Evolutionary conservation across 2,113 vertebrate genomes (phyloP).

Genomic region (Pangasianodon hypophthalmus): DNA sequence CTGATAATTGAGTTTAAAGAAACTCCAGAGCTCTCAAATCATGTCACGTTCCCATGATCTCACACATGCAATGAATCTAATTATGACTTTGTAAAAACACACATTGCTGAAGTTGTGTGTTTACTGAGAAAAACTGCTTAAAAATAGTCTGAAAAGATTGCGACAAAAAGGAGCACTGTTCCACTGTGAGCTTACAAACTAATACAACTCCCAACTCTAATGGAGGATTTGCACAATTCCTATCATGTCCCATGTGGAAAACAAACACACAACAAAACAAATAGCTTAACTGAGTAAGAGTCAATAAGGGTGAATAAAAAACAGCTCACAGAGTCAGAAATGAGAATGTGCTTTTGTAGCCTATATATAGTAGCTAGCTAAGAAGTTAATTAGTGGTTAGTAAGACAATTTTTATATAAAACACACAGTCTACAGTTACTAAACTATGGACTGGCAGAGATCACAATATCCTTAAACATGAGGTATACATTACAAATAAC

Average conservation of each 20-base stretch:
- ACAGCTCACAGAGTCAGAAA: neutral
- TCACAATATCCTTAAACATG: too few relatives aligned
- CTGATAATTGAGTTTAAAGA: neutral
- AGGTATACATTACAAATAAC: too few relatives aligned
- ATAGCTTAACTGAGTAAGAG: neutral
- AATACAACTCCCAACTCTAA: neutral
- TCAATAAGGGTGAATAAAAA: neutral
- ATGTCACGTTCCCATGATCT: conserved; percentile 12
- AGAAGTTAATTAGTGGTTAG: neutral
- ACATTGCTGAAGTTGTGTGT: conserved; percentile 20
- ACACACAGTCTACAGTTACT: too few relatives aligned
- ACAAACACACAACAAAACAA: conserved; percentile 18
- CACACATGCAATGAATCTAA: conserved; percentile 41
- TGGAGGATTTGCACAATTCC: neutral
- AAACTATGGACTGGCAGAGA: too few relatives aligned
- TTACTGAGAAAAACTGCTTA: conserved; percentile 36
- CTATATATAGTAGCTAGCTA: too few relatives aligned
- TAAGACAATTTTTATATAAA: neutral
- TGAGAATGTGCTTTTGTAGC: neutral
- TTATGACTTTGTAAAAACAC: conserved; percentile 43
- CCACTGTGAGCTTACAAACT: conserved; percentile 7
- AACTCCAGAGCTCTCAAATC: neutral
- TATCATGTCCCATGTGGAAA: neutral
- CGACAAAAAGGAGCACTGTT: conserved; percentile 49
- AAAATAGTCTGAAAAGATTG: conserved; percentile 50